Base-by-base conservation (phyloP, 2,888 invertebrate species). In the Agrochola circellaris region DNA sequence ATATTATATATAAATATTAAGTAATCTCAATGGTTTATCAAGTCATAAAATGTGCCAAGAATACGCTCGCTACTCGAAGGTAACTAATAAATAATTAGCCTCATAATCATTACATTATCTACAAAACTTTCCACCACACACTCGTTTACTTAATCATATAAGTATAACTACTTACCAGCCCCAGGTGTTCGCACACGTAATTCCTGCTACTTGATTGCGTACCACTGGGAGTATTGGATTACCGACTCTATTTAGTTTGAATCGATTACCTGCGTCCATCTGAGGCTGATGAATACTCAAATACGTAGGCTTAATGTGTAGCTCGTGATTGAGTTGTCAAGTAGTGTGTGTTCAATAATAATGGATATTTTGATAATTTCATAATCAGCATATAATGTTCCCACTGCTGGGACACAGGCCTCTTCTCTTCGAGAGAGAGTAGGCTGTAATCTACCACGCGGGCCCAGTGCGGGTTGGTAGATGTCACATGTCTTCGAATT, bases 191-290 rank as follows among this genome's bases (percentile, higher is more conserved):
- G 8, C 20, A 42, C 45, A 64, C 71, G 68, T 81, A 81, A 72
- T 76, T 48, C 58, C 64, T 2, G 15, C 23, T 61, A 72, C 60
- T 85, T 82, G 82, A 82, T 82, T 82, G 85, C 85, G 56, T 69
- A 61, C 71, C 82, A 45, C 26, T 0, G 68, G 68, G 82, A 76
- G 17, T 61, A 75, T 75, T 65, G 65, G 64, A 85, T 85, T 82
- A 82, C 85, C 8, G 64, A 34, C 56, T 51, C 65, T 75, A 72
- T 75, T 82, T 85, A 82, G 76, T 82, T 69, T 51, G 76, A 61
- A 42, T 75, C 61, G 60, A 85, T 85, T 82, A 85, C 48, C 68
- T 34, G 68, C 20, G 67, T 68, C 84, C 61, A 48, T 65, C 69
- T 62, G 38, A 54, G 23, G 23, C 81, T 56, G 62, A 48, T 81